Evolutionary conservation across 1,140 invertebrate species (phyloP).

Genomic region (Bombus haemorrhoidalis): DNA sequence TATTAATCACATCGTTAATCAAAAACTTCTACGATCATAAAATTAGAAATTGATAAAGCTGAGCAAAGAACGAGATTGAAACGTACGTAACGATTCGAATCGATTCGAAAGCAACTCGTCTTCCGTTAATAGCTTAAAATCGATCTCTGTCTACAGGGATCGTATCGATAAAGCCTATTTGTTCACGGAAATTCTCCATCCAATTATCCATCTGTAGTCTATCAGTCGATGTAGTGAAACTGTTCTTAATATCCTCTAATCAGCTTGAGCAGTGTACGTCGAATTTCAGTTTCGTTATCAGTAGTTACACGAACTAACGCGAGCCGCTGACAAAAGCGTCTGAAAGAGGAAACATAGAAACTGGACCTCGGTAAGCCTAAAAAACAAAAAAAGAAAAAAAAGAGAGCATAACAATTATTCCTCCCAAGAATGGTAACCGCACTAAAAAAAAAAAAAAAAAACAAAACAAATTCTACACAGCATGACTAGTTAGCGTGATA

Average conservation of each 20-base stretch:
- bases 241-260: not conserved
- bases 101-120: no score
- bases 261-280: not conserved
- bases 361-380: conserved; percentile 10
- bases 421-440: not conserved
- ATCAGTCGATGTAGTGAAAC: not conserved
- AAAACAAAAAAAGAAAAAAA: not conserved
- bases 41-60: not conserved
- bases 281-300: conserved; percentile 9
- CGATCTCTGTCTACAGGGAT: no score
- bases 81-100: no score
- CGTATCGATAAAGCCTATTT: no score
- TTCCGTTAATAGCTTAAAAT: no score
- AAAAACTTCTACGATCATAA: no score
- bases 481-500: conserved; percentile 43
- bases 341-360: not conserved
- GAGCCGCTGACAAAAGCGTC: not conserved
- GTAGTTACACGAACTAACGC: conserved; percentile 10
- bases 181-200: no score
- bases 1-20: no score
- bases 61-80: no score
- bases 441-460: not conserved
- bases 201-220: no score
- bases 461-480: conserved; percentile 6
- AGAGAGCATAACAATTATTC: not conserved